Percentiles rank a stretch among this genome's conserved stretches.
These are phyloP conservation scores for Hymenochirus boettgeri DNA, from an alignment of 2,113 vertebrate species.

Conservation along the genomic window DNA sequence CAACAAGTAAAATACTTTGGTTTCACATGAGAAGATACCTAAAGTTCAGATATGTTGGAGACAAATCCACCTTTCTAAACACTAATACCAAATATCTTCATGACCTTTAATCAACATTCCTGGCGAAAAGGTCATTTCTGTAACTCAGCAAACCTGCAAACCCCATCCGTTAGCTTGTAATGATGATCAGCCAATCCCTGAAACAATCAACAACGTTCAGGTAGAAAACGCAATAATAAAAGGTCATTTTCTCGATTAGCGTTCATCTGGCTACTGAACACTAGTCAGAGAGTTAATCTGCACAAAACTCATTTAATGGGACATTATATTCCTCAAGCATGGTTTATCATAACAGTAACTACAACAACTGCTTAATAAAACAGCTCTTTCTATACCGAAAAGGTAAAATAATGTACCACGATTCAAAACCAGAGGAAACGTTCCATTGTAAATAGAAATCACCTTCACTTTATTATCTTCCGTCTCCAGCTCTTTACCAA, in stretches of 20 bases:
- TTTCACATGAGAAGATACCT: background rate
- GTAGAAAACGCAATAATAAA: background rate
- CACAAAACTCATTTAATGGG: too few species aligned
- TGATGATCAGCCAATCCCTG: slow-evolving; percentile 12
- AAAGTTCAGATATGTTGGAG: background rate
- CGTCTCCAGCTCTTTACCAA: too few species aligned
- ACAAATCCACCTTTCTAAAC: slow-evolving; percentile 17
- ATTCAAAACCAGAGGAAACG: too few species aligned
- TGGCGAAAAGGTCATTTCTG: slow-evolving; percentile 26
- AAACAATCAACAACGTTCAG: background rate
- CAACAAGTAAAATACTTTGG: too few species aligned
- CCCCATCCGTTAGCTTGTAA: background rate
- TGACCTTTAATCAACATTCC: slow-evolving; percentile 32
- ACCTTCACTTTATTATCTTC: too few species aligned
- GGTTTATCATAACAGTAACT: too few species aligned
- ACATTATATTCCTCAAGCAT: too few species aligned
- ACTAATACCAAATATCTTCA: slow-evolving; percentile 14
- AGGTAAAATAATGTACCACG: too few species aligned
- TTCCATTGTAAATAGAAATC: too few species aligned
- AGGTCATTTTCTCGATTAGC: slow-evolving; percentile 10
- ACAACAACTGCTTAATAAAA: too few species aligned
- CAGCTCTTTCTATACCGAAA: too few species aligned
- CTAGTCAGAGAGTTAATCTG: background rate
- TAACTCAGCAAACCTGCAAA: slow-evolving; percentile 17
- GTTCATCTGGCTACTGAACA: slow-evolving; percentile 4